phyloP scores from a whole-genome alignment of 2,113 vertebrate species.

The Callaeas wilsoni region DNA sequence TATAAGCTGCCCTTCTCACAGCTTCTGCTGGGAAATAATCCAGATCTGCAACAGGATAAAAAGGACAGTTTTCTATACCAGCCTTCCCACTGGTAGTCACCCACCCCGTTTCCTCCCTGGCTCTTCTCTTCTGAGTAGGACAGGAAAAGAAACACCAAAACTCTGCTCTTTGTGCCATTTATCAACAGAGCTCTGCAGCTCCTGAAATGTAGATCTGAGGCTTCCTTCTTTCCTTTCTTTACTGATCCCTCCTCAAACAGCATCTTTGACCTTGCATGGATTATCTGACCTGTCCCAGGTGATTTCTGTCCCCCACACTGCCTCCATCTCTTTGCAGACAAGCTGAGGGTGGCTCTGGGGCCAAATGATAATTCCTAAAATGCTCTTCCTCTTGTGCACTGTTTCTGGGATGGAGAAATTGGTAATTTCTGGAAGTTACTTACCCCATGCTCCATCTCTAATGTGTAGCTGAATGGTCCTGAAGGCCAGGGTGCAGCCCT shows the following conservation, averaged over 20 bases:
- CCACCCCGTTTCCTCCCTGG: background rate
- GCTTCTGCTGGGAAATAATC: background rate
- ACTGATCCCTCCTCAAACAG: rapidly evolving
- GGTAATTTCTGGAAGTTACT: background rate
- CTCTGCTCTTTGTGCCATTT: background rate
- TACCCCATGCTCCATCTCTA: slow-evolving; percentile 23
- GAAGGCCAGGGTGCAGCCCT: slow-evolving; percentile 68
- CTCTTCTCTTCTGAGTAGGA: background rate
- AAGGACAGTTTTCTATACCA: background rate
- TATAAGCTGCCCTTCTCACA: rapidly evolving
- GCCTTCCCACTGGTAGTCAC: background rate
- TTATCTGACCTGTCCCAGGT: rapidly evolving
- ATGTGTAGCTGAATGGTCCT: slow-evolving; percentile 35
- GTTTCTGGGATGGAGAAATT: background rate
- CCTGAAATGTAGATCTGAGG: background rate
- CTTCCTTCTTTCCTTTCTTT: background rate
- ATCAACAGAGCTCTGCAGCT: background rate
- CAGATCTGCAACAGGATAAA: background rate
- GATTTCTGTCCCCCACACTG: background rate
- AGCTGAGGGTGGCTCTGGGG: rapidly evolving
- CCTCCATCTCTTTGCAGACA: rapidly evolving
- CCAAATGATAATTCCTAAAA: background rate
- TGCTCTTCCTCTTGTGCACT: background rate
- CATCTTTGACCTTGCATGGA: background rate
- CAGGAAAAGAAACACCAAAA: background rate